Percentiles rank a stretch among this genome's conserved stretches.
phyloP scores from a whole-genome alignment of 2,888 invertebrate species.

The Melipona bicolor region DNA sequence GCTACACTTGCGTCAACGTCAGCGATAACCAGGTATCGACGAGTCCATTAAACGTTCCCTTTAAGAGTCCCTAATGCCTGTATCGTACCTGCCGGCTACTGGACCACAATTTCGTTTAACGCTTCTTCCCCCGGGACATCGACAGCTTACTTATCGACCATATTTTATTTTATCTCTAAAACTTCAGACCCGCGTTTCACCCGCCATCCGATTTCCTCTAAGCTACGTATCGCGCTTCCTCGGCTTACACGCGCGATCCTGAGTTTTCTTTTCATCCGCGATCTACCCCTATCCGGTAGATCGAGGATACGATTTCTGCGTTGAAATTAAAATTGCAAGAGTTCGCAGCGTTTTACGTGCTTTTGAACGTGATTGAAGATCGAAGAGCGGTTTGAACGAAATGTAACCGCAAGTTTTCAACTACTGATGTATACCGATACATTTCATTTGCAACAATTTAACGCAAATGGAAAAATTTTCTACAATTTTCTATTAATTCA shows the following conservation, averaged over 20 bases:
- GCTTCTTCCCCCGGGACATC: slow-evolving; percentile 34
- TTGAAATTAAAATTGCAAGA: no score
- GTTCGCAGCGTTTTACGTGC: no score
- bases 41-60: slow-evolving; percentile 73
- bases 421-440: no score
- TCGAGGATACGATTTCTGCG: no score
- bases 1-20: slow-evolving; percentile 88
- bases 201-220: neutral
- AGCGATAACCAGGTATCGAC: slow-evolving; percentile 86
- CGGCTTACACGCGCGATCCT: neutral
- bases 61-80: slow-evolving; percentile 73
- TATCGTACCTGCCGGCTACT: slow-evolving; percentile 69
- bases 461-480: no score
- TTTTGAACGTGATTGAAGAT: no score
- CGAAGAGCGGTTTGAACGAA: no score
- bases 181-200: neutral
- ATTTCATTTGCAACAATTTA: no score
- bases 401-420: no score
- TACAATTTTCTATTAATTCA: no score
- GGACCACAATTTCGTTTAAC: slow-evolving; percentile 63
- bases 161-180: slow-evolving; percentile 56
- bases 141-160: slow-evolving; percentile 58
- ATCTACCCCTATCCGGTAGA: no score
- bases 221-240: neutral
- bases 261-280: no score